Percentiles rank a stretch among this genome's conserved stretches.
Conservation (phyloP, 2,113 vertebrate genomes). For the Cephalopholis sonnerati region DNA sequence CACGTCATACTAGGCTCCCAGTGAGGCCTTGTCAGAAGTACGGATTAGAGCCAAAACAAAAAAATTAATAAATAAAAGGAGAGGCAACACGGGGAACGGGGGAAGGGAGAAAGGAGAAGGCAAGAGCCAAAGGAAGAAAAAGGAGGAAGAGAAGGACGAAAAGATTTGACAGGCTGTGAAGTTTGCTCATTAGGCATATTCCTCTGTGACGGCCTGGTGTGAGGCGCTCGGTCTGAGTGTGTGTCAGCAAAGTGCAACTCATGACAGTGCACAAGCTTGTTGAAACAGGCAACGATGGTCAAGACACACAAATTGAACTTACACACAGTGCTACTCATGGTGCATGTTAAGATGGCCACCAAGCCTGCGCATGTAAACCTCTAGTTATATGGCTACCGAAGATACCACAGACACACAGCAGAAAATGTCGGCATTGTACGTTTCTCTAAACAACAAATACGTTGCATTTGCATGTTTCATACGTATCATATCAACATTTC, state of each 20-base stretch:
- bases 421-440: no score
- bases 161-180: slow-evolving; percentile 51
- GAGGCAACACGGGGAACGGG: not conserved
- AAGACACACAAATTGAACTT: not conserved
- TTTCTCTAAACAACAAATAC: no score
- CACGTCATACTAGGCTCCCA: slow-evolving; percentile 42
- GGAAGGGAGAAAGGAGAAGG: not conserved
- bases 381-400: not conserved
- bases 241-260: slow-evolving; percentile 39
- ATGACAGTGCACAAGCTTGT: slow-evolving; percentile 15
- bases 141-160: not conserved
- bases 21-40: slow-evolving; percentile 53
- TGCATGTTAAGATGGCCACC: slow-evolving; percentile 18
- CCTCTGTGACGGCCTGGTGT: slow-evolving; percentile 28
- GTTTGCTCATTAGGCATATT: slow-evolving; percentile 62
- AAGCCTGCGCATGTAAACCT: no score
- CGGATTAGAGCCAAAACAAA: slow-evolving; percentile 48
- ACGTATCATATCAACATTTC: no score
- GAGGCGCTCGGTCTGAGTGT: slow-evolving; percentile 24
- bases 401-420: not conserved
- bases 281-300: slow-evolving; percentile 33
- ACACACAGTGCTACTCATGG: not conserved
- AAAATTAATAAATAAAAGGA: slow-evolving; percentile 18
- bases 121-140: slow-evolving; percentile 9
- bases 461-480: no score